A percentile compares a stretch with the other conserved stretches of the same genome.
These are phyloP conservation scores for Campoletis raptor DNA, from an alignment of 2,888 invertebrate species.

Conservation along the genomic window DNA sequence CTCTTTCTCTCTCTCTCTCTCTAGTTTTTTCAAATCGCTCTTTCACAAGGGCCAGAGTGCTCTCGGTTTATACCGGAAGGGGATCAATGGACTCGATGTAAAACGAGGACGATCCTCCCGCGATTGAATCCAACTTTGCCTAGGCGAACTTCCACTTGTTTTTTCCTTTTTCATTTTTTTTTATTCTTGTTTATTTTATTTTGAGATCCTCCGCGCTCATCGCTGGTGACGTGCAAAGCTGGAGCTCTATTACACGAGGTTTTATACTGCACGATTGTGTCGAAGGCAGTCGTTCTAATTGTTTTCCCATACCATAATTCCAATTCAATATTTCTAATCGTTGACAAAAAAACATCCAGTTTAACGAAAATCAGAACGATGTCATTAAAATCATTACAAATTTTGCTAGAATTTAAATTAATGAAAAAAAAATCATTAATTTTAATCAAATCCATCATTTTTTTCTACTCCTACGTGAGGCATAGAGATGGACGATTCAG, in stretches of 20 bases:
- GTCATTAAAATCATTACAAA: too few species aligned
- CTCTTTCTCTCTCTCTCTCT: not conserved
- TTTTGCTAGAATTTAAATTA: too few species aligned
- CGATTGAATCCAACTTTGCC: conserved; percentile 24
- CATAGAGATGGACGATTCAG: conserved; percentile 10
- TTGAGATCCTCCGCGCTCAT: not conserved
- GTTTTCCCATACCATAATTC: not conserved
- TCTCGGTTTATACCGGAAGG: conserved; percentile 23
- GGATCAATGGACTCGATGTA: conserved; percentile 33
- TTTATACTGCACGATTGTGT: not conserved
- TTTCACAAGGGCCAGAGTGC: conserved; percentile 24
- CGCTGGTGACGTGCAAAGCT: not conserved
- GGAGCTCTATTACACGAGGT: not conserved
- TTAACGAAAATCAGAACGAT: too few species aligned
- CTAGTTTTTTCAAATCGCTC: conserved; percentile 22
- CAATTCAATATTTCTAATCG: not conserved
- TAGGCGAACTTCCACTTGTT: not conserved
- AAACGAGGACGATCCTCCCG: conserved; percentile 23
- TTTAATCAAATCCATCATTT: not conserved
- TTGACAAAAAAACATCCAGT: not conserved
- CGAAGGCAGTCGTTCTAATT: too few species aligned
- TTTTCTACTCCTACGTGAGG: not conserved
- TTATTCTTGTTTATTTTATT: not conserved
- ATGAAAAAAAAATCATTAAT: too few species aligned
- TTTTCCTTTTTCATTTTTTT: not conserved